Conservation (phyloP, 2,797 vertebrate species). For the Mionectes olivaceus region DNA sequence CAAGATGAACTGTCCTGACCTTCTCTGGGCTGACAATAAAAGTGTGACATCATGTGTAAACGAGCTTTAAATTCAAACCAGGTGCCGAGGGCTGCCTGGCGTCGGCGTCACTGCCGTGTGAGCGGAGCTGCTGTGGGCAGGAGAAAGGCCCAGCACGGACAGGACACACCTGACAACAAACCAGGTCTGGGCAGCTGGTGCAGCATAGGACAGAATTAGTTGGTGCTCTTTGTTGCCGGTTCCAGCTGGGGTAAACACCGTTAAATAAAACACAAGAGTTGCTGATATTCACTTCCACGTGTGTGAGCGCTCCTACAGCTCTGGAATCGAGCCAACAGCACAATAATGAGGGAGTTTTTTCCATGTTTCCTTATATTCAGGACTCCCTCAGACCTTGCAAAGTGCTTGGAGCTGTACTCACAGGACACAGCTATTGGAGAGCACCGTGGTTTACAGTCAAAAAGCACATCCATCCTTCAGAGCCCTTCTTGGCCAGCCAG, state of each 20-base stretch:
- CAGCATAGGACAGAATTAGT: neutral
- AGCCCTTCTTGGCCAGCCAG: neutral
- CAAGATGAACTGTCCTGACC: slow-evolving; percentile 76
- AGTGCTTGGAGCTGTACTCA: neutral
- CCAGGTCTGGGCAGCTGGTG: slow-evolving; percentile 25
- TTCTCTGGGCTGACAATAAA: slow-evolving; percentile 76
- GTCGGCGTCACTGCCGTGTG: slow-evolving; percentile 10
- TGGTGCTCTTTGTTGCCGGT: neutral
- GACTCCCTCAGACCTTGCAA: neutral
- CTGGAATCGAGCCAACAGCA: neutral
- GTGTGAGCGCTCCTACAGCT: neutral
- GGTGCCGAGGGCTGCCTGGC: slow-evolving; percentile 74
- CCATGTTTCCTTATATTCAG: neutral
- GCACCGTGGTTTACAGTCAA: neutral
- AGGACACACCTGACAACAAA: neutral
- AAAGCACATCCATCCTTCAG: neutral
- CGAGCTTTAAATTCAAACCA: slow-evolving; percentile 80
- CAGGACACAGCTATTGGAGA: neutral
- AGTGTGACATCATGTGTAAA: slow-evolving; percentile 82
- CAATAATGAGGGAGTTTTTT: neutral
- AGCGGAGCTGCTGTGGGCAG: slow-evolving; percentile 35
- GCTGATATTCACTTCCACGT: fast-evolving
- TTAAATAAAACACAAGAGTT: neutral
- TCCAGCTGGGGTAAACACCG: fast-evolving
- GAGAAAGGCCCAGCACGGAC: neutral